A percentile compares a stretch with the other conserved stretches of the same genome.
These are phyloP conservation scores for Penelope pileata DNA, from an alignment of 2,113 vertebrate species.

Conservation along the genomic window DNA sequence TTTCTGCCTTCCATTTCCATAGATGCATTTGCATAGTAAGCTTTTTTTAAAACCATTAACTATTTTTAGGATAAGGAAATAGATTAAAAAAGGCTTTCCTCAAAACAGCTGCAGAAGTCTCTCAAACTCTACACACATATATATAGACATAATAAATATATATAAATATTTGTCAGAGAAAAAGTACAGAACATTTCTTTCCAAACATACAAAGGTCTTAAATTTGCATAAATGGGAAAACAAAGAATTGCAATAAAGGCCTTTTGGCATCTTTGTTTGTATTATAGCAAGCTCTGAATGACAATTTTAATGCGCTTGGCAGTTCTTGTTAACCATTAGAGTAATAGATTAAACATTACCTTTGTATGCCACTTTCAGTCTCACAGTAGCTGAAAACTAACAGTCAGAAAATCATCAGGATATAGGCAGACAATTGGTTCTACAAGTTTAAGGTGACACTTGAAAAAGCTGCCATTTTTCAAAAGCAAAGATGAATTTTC, in stretches of 20 bases:
- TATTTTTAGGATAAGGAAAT: neutral
- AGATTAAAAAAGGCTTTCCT: neutral
- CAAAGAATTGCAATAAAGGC: neutral
- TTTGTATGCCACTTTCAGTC: neutral
- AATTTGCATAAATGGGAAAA: neutral
- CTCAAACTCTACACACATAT: neutral
- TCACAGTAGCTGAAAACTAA: neutral
- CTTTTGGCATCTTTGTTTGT: neutral
- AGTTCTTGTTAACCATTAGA: constrained; percentile 5
- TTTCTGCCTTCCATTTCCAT: neutral
- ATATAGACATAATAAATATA: neutral
- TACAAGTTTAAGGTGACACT: neutral
- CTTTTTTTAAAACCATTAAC: neutral
- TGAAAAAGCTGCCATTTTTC: constrained; percentile 3
- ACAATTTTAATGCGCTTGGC: neutral
- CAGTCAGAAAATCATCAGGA: neutral
- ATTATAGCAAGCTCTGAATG: neutral
- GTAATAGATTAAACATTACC: neutral
- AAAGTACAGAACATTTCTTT: neutral
- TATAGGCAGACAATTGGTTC: neutral
- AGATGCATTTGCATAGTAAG: neutral
- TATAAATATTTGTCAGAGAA: neutral
- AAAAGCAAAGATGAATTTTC: constrained; percentile 40
- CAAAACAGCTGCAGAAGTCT: neutral
- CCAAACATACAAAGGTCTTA: neutral